Base-by-base conservation (phyloP, 2,888 invertebrate genomes). In the Lithodes maja region DNA sequence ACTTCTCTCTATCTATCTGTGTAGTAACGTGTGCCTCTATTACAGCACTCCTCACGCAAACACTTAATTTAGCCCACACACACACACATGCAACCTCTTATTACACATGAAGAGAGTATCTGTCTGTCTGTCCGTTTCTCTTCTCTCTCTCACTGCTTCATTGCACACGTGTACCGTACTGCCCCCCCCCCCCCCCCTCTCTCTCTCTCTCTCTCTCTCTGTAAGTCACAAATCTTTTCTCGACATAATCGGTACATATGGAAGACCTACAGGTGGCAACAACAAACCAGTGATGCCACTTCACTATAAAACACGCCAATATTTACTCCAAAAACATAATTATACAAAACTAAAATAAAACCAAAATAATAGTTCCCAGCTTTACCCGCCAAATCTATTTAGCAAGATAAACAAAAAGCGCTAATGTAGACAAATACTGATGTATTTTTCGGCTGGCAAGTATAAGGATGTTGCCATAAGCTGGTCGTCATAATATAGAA, bases 101-200 rank as follows among this genome's bases (percentile, higher is more conserved):
- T n/a, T n/a, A n/a, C n/a, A n/a, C n/a, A n/a, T n/a, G n/a, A n/a
- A n/a, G n/a, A n/a, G n/a, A n/a, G n/a, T 79, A n/a, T 79, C 52
- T 53, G 52, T 79, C 79, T 79, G 52, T 79, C 79, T 79, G 52
- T 79, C 79, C 52, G 52, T 79, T 53, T 79, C 79, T 79, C 79
- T 79, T 55, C 55, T 55, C 55, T 55, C 55, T 55, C 55, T 55
- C 55, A 5, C 55, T 55, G 5, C 9, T 9, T 55, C 55, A 9
- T 5, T 55, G 55, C 9, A 55, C 55, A 7, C 52, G 54, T 79
- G 15, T 50, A 49, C 49, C 12, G 17, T 77, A 2, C 2, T 12
- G 49, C 2, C 2, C 12, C 49, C 50, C n/a, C 50, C 17, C 49
- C 77, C 50, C 77, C 49, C 49, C 17, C 79, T 79, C 79, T 79